Evolutionary conservation across 2,113 vertebrate species (phyloP).

Genomic region (Nothobranchius furzeri): DNA sequence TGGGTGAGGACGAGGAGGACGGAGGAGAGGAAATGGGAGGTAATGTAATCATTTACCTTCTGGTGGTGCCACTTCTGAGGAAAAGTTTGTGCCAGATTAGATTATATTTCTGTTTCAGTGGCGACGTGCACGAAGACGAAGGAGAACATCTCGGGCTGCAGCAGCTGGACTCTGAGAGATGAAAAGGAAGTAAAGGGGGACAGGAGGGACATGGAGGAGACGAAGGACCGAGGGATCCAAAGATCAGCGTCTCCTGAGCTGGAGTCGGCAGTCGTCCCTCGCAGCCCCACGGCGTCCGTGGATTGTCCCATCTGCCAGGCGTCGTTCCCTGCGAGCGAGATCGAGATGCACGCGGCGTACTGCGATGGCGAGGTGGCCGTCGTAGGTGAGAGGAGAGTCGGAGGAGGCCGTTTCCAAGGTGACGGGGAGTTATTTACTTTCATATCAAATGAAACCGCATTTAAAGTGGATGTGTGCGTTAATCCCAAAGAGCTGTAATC

Average conservation of each 20-base stretch:
- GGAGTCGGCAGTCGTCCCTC: background rate
- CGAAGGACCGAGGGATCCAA: background rate
- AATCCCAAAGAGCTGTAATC: no score
- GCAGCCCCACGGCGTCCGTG: constrained; percentile 38
- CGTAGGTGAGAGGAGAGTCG: constrained; percentile 1
- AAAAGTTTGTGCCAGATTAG: background rate
- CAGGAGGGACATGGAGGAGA: constrained; percentile 19
- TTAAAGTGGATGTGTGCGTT: no score
- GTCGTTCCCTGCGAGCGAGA: constrained; percentile 77
- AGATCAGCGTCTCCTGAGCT: constrained; percentile 5
- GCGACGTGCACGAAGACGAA: background rate
- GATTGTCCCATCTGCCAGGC: constrained; percentile 87
- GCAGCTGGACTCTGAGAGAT: background rate
- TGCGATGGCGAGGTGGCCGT: constrained; percentile 76
- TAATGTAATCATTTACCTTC: background rate
- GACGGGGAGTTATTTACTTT: background rate
- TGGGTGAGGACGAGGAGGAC: constrained; percentile 16
- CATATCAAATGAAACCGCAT: no score
- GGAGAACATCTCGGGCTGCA: background rate
- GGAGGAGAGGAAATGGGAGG: constrained; percentile 31
- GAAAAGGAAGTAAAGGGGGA: background rate
- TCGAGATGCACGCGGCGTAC: constrained; percentile 90
- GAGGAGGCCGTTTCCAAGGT: constrained; percentile 8
- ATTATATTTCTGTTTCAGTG: constrained; percentile 11
- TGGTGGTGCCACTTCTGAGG: fast-evolving